Percentiles rank a stretch among this genome's conserved stretches.
Conservation (phyloP, 2,113 vertebrate genomes). For the Platanista minor region DNA sequence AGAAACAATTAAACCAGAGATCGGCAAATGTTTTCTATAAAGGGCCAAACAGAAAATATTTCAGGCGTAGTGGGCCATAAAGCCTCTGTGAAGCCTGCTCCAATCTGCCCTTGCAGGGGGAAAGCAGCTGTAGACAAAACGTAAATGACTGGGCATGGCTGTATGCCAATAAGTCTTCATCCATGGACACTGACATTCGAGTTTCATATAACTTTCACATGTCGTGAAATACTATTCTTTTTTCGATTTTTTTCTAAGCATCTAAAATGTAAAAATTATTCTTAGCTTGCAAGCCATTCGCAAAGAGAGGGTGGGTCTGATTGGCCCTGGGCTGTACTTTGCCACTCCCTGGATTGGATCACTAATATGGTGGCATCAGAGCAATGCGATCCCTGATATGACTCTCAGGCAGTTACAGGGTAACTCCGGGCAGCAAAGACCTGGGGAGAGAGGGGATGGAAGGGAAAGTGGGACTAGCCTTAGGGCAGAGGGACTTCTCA, state of each 20-base stretch:
- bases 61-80: background rate
- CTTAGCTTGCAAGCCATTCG: background rate
- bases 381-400: no score
- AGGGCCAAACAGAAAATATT: background rate
- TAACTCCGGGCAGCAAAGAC: background rate
- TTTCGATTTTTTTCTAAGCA: background rate
- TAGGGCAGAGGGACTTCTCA: background rate
- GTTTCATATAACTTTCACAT: background rate
- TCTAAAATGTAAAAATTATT: background rate
- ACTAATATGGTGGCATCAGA: accelerated
- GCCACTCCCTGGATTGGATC: background rate
- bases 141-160: background rate
- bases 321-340: background rate
- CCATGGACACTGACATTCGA: background rate
- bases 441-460: no score
- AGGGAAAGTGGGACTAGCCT: background rate
- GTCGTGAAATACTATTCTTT: background rate
- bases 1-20: background rate
- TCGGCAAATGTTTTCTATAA: background rate
- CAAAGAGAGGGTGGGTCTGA: background rate
- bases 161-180: background rate
- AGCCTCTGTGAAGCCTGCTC: background rate
- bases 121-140: background rate
- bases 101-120: accelerated
- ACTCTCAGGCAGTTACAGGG: no score